phyloP scores from a whole-genome alignment of 2,113 vertebrate genomes.

The Echinops telfairi region DNA sequence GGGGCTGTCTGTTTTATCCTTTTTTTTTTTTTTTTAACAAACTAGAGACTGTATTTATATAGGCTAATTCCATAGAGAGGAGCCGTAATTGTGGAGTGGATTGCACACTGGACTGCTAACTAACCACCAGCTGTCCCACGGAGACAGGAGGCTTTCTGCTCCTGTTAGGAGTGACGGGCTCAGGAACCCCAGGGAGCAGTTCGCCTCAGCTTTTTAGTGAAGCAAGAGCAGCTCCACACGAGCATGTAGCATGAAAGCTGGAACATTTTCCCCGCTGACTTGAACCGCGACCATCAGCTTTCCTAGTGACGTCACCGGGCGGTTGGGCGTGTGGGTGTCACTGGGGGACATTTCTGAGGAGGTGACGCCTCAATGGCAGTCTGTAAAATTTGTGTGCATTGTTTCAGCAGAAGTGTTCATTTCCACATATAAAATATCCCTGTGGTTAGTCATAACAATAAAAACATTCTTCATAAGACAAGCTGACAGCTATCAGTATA shows the following conservation, averaged over 20 bases:
- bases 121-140: too few relatives aligned
- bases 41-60: not conserved
- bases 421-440: not conserved
- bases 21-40: constrained; percentile 37
- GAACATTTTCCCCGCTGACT: not conserved
- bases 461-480: not conserved
- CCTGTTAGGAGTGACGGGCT: too few relatives aligned
- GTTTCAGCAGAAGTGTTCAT: not conserved
- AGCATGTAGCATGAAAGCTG: constrained; percentile 9
- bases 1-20: not conserved
- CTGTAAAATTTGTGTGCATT: not conserved
- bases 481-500: not conserved
- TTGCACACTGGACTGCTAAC: too few relatives aligned
- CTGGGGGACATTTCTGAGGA: not conserved
- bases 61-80: too few relatives aligned
- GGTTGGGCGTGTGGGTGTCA: too few relatives aligned
- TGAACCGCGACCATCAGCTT: not conserved
- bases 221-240: too few relatives aligned
- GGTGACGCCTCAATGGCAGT: not conserved
- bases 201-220: too few relatives aligned
- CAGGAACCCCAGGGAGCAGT: too few relatives aligned
- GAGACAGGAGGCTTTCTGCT: too few relatives aligned
- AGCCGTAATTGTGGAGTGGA: too few relatives aligned
- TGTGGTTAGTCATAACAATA: not conserved
- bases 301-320: not conserved